Conservation (phyloP, 1,140 invertebrate species). For the Amyelois transitella region DNA sequence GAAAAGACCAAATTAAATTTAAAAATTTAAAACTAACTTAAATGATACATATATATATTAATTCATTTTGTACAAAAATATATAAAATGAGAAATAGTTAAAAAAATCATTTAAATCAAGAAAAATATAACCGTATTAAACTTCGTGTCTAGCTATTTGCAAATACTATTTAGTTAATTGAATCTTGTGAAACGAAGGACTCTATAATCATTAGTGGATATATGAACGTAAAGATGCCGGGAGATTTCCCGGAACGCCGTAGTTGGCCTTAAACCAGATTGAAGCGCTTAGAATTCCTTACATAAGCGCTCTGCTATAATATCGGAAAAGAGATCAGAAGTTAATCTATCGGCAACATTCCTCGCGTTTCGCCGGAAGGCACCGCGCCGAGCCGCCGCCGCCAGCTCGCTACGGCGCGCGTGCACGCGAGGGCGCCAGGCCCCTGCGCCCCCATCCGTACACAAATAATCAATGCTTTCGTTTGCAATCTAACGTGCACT, state of each 20-base stretch:
- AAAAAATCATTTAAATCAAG: too few species aligned
- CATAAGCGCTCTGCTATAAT: conserved; percentile 63
- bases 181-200: neutral
- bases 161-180: neutral
- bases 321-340: conserved; percentile 73
- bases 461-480: conserved; percentile 50
- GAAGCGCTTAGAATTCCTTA: conserved; percentile 66
- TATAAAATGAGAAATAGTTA: too few species aligned
- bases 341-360: conserved; percentile 73
- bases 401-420: conserved; percentile 38
- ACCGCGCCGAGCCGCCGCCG: conserved; percentile 38
- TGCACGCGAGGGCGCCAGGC: conserved; percentile 49
- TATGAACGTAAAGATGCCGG: conserved; percentile 9
- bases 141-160: too few species aligned
- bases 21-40: too few species aligned
- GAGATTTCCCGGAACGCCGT: conserved; percentile 32
- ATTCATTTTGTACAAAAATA: too few species aligned
- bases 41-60: too few species aligned
- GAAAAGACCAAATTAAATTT: too few species aligned
- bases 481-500: conserved; percentile 35
- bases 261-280: conserved; percentile 56
- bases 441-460: conserved; percentile 30
- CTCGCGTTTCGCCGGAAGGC: conserved; percentile 69
- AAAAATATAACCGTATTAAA: too few species aligned
- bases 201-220: neutral